phyloP scores from a whole-genome alignment of 2,888 invertebrate genomes.

The Ophion ventricosus region DNA sequence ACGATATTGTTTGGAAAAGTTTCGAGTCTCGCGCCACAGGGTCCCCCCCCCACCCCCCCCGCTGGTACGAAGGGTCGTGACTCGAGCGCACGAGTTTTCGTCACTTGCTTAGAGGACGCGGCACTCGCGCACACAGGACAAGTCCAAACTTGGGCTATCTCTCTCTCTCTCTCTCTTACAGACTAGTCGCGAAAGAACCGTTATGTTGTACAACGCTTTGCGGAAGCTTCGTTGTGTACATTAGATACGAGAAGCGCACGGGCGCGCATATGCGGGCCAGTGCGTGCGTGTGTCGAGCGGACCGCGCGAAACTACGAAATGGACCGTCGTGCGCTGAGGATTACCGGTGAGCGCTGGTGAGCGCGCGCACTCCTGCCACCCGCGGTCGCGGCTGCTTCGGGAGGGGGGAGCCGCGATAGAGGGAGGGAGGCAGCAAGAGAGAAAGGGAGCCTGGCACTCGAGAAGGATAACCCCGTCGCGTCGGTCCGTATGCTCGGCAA shows the following conservation, averaged over 20 bases:
- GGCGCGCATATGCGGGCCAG: constrained; percentile 42
- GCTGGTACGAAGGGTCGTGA: too few relatives aligned
- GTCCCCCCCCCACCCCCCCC: too few relatives aligned
- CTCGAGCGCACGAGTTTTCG: too few relatives aligned
- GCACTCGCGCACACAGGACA: too few relatives aligned
- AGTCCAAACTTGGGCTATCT: too few relatives aligned
- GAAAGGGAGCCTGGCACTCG: constrained; percentile 22
- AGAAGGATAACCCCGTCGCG: constrained; percentile 35
- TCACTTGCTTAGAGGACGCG: too few relatives aligned
- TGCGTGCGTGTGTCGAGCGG: constrained; percentile 58
- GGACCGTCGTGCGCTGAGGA: constrained; percentile 66
- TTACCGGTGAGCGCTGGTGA: constrained; percentile 66
- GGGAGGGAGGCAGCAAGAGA: constrained; percentile 24
- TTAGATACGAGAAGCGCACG: constrained; percentile 4
- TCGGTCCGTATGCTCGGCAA: constrained; percentile 1
- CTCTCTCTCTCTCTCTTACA: background rate
- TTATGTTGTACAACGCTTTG: background rate
- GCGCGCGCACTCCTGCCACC: constrained; percentile 41
- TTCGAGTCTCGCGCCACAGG: too few relatives aligned
- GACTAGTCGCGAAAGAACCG: background rate
- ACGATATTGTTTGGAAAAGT: too few relatives aligned
- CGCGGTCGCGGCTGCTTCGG: constrained; percentile 41
- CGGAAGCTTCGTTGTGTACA: background rate
- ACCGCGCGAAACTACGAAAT: constrained; percentile 70
- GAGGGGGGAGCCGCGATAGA: constrained; percentile 2